Conservation (phyloP, 2,113 vertebrate species). For the Brachyistius frenatus region DNA sequence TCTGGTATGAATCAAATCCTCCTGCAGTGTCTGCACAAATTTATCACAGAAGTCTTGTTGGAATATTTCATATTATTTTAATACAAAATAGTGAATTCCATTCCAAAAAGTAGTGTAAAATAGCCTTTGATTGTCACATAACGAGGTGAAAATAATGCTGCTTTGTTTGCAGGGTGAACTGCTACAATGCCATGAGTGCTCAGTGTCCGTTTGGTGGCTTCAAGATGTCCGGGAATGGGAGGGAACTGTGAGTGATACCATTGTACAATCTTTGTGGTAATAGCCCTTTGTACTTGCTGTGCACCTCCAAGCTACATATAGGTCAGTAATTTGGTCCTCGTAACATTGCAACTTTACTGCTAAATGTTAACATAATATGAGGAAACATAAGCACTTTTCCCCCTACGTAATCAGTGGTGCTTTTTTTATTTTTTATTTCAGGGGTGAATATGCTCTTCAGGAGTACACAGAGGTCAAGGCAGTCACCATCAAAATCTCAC, state of each 20-base stretch:
- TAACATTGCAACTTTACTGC: not conserved
- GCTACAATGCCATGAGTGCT: slow-evolving; percentile 85
- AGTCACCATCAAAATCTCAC: slow-evolving; percentile 90
- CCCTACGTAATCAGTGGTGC: not conserved
- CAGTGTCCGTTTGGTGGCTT: slow-evolving; percentile 92
- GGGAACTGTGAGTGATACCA: slow-evolving; percentile 89
- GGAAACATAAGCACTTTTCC: not conserved
- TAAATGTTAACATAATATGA: not conserved
- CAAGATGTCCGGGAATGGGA: slow-evolving; percentile 95
- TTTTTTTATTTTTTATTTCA: slow-evolving; percentile 62
- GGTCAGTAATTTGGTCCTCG: not conserved
- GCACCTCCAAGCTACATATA: no score
- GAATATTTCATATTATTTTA: no score
- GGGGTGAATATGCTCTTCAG: slow-evolving; percentile 90
- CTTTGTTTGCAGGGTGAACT: slow-evolving; percentile 88
- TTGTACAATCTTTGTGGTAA: not conserved
- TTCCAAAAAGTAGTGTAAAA: no score
- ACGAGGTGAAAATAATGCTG: not conserved
- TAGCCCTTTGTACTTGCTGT: not conserved
- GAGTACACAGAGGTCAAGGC: slow-evolving; percentile 93
- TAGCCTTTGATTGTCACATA: no score
- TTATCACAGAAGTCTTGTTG: not conserved
- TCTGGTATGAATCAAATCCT: slow-evolving; percentile 85
- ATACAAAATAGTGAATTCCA: no score
- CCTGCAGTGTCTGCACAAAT: not conserved